Base-by-base conservation (phyloP, 2,113 vertebrate genomes). In the Cromileptes altivelis region DNA sequence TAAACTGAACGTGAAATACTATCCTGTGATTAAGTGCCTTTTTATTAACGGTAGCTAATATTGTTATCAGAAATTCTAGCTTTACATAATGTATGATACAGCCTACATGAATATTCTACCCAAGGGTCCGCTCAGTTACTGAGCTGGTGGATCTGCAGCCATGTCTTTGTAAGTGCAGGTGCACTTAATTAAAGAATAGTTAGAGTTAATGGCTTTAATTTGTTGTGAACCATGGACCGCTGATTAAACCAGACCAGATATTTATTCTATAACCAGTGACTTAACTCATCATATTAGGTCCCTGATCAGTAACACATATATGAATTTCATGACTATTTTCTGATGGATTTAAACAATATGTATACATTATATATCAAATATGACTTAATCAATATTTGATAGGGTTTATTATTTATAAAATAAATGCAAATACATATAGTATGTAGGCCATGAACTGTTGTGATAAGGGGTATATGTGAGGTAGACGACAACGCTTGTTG, bases 401-500 rank as follows among this genome's bases (percentile, higher is more conserved):
- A 37, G 33, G 33, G 33, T 37, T 37, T 37, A 37, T 37, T 37
- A 37, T 37, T 37, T 37, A 0, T 2, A 55, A 23, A 11, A 23
- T 23, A 12, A 23, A 21, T 55, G 19, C 8, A 53, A 53, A 53
- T 53, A n/a, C 3, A 53, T 21, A 4, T 19, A 37, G 33, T 37
- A 37, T 62, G 7, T 37, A 37, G 30, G 30, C 30, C 9, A 27
- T 63, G 8, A 13, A 13, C 13, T n/a, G 21, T 63, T 67, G 27
- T 30, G 58, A 52, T 33, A 19, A 14, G 47, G 3, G 58, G 12
- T 21, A 53, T n/a, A 14, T 37, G 62, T 73, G 10, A 47, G 10
- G 19, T 45, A 37, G 23, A 79, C 12, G 25, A 21, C 10, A n/a
- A 25, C 52, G 55, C 67, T 37, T 81, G n/a, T 30, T 78, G 52